Conservation (phyloP, 2,888 invertebrate species). For the Cyclophora albipunctata region DNA sequence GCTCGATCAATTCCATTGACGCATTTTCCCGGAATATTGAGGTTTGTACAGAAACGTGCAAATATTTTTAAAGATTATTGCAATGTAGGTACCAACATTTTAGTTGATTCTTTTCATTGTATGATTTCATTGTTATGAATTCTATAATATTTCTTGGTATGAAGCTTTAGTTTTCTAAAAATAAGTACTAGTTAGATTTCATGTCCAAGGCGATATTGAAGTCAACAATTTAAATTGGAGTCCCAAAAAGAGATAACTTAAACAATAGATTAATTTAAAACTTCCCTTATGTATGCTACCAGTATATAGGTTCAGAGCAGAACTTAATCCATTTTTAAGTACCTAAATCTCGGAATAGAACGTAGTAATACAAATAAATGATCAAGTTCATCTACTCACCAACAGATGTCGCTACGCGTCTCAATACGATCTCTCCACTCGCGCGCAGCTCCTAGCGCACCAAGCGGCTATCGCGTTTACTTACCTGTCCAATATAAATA, state of each 20-base stretch:
- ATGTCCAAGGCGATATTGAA: too few species aligned
- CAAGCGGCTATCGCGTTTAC: constrained; percentile 16
- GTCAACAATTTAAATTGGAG: too few species aligned
- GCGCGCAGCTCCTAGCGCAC: constrained; percentile 27
- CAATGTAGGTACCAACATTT: too few species aligned
- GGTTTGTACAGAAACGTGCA: constrained; percentile 7
- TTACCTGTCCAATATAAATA: constrained; percentile 18
- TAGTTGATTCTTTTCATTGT: too few species aligned
- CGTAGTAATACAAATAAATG: neutral
- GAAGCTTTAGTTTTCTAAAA: too few species aligned
- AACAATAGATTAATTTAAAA: neutral
- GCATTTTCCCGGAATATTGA: constrained; percentile 25
- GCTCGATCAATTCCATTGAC: constrained; percentile 51
- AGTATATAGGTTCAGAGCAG: too few species aligned
- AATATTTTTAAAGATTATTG: constrained; percentile 1
- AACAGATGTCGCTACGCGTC: constrained; percentile 49
- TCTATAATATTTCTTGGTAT: too few species aligned
- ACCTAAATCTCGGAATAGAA: too few species aligned
- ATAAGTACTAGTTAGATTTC: too few species aligned
- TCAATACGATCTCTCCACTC: constrained; percentile 23
- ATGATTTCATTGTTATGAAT: too few species aligned
- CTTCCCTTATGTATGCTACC: too few species aligned
- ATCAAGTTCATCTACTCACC: constrained; percentile 36
- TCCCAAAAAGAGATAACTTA: neutral
- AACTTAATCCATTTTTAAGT: too few species aligned